Evolutionary conservation across 2,888 invertebrate species (phyloP).

Genomic region (Sminthurides aquaticus): DNA sequence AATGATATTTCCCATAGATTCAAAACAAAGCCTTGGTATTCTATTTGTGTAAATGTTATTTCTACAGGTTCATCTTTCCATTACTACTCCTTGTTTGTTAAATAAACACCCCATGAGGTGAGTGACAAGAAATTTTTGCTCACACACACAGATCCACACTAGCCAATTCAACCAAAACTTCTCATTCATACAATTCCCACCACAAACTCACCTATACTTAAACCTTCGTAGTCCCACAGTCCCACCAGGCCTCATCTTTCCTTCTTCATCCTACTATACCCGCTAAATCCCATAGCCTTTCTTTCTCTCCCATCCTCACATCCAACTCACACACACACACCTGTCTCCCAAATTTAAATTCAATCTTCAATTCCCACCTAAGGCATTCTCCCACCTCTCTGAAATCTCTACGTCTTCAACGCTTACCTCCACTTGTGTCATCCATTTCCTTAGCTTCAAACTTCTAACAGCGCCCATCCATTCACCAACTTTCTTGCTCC

Average conservation of each 20-base stretch:
- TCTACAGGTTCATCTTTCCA: neutral
- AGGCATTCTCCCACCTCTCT: too few species aligned
- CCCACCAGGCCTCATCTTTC: neutral
- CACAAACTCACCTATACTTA: neutral
- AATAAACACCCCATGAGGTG: slow-evolving; percentile 9
- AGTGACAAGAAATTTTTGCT: slow-evolving; percentile 9
- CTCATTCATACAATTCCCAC: neutral
- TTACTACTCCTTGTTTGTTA: slow-evolving; percentile 3
- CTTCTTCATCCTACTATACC: neutral
- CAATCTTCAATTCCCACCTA: too few species aligned
- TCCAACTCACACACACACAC: too few species aligned
- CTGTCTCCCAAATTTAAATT: too few species aligned
- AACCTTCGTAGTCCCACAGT: neutral
- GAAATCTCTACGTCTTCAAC: too few species aligned
- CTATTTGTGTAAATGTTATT: neutral
- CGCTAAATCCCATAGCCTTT: too few species aligned
- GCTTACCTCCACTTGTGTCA: too few species aligned
- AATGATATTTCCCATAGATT: neutral
- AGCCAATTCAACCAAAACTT: neutral
- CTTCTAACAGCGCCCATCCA: too few species aligned
- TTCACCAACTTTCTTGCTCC: too few species aligned
- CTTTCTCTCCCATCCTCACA: too few species aligned
- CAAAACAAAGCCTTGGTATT: neutral
- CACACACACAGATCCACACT: neutral
- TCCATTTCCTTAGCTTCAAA: too few species aligned